Conservation (phyloP, 2,113 vertebrate species). For the Cercocebus atys region DNA sequence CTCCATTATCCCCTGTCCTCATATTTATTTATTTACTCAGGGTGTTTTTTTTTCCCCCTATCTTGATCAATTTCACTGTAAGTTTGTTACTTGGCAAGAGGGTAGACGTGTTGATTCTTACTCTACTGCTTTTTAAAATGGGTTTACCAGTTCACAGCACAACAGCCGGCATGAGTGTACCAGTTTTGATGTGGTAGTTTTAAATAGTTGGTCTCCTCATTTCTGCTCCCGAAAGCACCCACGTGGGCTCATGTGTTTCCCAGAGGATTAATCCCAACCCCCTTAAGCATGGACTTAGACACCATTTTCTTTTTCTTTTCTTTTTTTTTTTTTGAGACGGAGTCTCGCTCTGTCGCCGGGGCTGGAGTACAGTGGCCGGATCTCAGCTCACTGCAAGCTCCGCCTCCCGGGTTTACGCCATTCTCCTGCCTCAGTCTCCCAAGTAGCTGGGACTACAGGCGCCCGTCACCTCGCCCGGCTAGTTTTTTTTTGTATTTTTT, state of each 20-base stretch:
- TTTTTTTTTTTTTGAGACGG: too few species aligned
- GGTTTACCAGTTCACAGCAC: not conserved
- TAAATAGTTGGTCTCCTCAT: not conserved
- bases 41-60: not conserved
- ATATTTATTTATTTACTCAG: not conserved
- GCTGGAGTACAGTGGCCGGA: too few species aligned
- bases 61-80: not conserved
- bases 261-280: too few species aligned
- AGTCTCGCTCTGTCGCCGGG: too few species aligned
- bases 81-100: not conserved
- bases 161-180: not conserved
- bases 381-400: too few species aligned
- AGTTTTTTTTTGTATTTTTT: too few species aligned
- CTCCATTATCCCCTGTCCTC: not conserved
- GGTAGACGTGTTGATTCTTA: not conserved
- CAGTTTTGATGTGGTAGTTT: not conserved
- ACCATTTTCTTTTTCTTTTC: not conserved
- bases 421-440: too few species aligned
- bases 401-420: too few species aligned
- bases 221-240: not conserved
- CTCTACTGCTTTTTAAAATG: not conserved
- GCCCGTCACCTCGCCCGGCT: too few species aligned
- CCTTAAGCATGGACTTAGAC: not conserved
- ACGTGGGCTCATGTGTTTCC: not conserved
- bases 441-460: too few species aligned